Evolutionary conservation across 2,888 invertebrate genomes (phyloP), one percentile per base, ranked within the genome.

Genomic region (Gymnocheta viridis): DNA sequence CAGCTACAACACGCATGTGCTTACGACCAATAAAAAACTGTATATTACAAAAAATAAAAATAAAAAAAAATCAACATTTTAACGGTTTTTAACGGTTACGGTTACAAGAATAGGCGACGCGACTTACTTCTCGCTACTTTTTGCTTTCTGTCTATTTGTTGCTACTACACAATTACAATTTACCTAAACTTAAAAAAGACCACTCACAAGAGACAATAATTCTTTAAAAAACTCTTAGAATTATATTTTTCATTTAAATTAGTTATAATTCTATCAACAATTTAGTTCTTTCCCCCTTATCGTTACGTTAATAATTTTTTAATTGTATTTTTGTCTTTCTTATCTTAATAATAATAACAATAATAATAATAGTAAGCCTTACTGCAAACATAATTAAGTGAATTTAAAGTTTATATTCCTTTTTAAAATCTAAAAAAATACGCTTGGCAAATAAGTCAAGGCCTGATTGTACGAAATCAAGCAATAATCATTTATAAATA

Each of bases 101-200:
- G 51, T 79, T 56, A 67, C 44, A 22, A 72, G 51, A 19, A 5
- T 17, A 47, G 2, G 19, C 47, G 9, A 47, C 17, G 47, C 14
- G 17, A n/a, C 47, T 17, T 19, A 19, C 54, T 72, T 73, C 12
- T 51, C 19, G 72, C 77, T 82, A 72, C 72, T 54, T 67, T 64
- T 77, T 62, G 35, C 51, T 73, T 67, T 49, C 82, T 67, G 70
- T 76, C 56, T 19, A 32, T 56, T 67, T 79, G 32, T 67, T 83
- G 84, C 84, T 77, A 77, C 84, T 77, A 77, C 67, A 80, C 64
- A 69, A 14, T 79, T 38, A 79, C 41, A 62, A 80, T 78, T 44
- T 83, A 60, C 73, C 70, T 62, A 47, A 67, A 69, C 35, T 67
- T 47, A 22, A 70, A 54, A 4, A 27, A 66, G n/a, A 66, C 38